A percentile compares a stretch with the other conserved stretches of the same genome.
These are phyloP conservation scores for Sarcophaga caerulescens DNA, from an alignment of 2,888 invertebrate genomes.

Conservation along the genomic window DNA sequence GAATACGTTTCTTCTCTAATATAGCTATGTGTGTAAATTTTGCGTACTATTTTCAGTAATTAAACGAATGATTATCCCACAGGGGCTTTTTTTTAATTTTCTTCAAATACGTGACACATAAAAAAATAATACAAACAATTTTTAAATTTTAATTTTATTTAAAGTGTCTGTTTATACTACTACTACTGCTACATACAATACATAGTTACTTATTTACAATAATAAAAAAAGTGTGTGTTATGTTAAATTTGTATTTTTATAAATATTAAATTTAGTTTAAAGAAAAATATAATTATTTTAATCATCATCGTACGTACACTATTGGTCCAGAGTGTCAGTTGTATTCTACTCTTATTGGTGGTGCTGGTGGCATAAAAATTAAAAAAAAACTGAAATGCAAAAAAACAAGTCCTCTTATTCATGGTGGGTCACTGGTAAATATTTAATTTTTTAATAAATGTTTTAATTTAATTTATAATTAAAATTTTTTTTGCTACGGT, in stretches of 20 bases:
- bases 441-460: slow-evolving; percentile 74
- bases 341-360: slow-evolving; percentile 74
- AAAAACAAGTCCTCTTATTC: slow-evolving; percentile 72
- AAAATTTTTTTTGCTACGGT: slow-evolving; percentile 74
- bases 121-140: neutral
- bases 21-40: no score
- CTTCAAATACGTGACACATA: no score
- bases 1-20: no score
- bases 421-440: slow-evolving; percentile 79
- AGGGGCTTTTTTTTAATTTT: slow-evolving; percentile 40
- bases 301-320: slow-evolving; percentile 68
- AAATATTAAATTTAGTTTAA: slow-evolving; percentile 49
- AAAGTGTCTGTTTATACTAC: slow-evolving; percentile 54
- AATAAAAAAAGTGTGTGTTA: slow-evolving; percentile 44
- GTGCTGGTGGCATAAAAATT: slow-evolving; percentile 75
- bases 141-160: slow-evolving; percentile 20
- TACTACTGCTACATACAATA: no score
- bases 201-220: neutral
- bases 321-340: slow-evolving; percentile 72
- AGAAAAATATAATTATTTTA: slow-evolving; percentile 52
- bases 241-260: slow-evolving; percentile 47
- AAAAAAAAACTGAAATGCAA: slow-evolving; percentile 71
- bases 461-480: slow-evolving; percentile 73
- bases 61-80: slow-evolving; percentile 36
- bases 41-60: neutral